These are phyloP conservation scores for Hippoglossus hippoglossus DNA, from an alignment of 2,797 vertebrate species.

Conservation along the genomic window DNA sequence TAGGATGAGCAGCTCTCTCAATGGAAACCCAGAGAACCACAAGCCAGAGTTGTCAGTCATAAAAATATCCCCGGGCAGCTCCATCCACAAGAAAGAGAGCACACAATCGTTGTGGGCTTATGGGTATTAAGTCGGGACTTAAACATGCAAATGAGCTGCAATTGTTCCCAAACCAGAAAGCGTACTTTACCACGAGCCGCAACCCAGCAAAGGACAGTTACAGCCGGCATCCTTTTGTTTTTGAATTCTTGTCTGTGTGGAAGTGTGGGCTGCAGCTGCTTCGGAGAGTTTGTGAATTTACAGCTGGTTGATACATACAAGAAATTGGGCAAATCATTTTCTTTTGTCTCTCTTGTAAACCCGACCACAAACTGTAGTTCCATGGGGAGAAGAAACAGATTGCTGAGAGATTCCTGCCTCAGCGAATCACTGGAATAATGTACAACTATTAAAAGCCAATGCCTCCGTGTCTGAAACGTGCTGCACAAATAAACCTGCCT, in stretches of 20 bases:
- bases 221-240: constrained; percentile 28
- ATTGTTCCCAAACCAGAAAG: constrained; percentile 45
- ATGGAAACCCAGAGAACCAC: constrained; percentile 35
- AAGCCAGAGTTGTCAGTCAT: constrained; percentile 23
- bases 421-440: not conserved
- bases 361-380: not conserved
- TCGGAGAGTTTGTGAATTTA: constrained; percentile 6
- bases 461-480: constrained; percentile 13
- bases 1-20: constrained; percentile 16
- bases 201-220: constrained; percentile 8
- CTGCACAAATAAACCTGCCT: constrained; percentile 34
- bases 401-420: not conserved
- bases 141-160: constrained; percentile 33
- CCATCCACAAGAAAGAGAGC: constrained; percentile 10
- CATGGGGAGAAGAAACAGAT: not conserved
- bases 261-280: constrained; percentile 12
- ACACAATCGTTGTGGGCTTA: constrained; percentile 27
- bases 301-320: not conserved
- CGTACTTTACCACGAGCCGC: constrained; percentile 14
- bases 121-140: constrained; percentile 26
- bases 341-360: not conserved
- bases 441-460: constrained; percentile 1
- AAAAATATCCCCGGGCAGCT: constrained; percentile 33
- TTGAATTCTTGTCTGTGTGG: not conserved
- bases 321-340: not conserved